These are phyloP conservation scores for Calliscelio sp. DNA, from an alignment of 2,888 invertebrate species.

Conservation along the genomic window DNA sequence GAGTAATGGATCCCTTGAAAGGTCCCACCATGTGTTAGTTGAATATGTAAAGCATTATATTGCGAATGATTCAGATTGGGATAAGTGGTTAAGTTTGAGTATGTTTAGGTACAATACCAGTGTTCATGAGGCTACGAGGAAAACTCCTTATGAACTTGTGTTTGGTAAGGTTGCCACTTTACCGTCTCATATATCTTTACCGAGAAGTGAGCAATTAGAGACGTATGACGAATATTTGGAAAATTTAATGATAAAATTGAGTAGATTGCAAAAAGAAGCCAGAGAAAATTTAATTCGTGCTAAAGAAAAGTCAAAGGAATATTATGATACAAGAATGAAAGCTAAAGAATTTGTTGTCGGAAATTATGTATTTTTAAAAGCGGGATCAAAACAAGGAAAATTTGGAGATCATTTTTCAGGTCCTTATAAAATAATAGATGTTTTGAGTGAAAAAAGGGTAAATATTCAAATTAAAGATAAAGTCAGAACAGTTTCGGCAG, in stretches of 20 bases:
- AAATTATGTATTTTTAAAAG: background rate
- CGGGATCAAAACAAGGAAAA: background rate
- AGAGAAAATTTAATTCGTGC: background rate
- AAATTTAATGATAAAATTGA: background rate
- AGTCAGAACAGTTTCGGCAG: background rate
- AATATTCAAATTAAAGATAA: background rate
- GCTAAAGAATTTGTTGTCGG: background rate
- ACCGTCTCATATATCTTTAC: background rate
- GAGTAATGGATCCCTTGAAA: background rate
- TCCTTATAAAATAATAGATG: background rate
- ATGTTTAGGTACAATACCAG: background rate
- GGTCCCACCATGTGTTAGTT: background rate
- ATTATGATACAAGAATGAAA: background rate
- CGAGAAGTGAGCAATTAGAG: background rate
- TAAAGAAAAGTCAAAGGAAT: background rate
- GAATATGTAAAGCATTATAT: background rate
- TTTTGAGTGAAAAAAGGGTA: background rate
- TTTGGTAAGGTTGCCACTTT: background rate
- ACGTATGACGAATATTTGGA: background rate
- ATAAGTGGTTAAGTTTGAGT: background rate
- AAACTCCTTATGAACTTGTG: background rate
- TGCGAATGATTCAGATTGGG: background rate
- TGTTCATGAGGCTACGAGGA: background rate
- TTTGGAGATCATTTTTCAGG: background rate
- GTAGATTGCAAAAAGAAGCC: background rate